phyloP scores from a whole-genome alignment of 2,888 invertebrate species.

The Panopea generosa region DNA sequence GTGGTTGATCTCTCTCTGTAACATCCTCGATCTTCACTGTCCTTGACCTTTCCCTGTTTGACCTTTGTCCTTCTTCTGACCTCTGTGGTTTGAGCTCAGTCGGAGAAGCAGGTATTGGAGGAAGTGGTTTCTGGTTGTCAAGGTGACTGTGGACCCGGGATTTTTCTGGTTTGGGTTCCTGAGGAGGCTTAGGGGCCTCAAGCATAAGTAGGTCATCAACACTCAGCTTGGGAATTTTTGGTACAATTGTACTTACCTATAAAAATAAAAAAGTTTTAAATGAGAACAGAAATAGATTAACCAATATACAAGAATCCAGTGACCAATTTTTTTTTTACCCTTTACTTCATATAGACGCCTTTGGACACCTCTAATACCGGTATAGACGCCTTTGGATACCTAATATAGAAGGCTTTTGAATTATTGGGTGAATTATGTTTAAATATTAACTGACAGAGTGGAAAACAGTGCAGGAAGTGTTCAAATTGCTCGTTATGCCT shows the following conservation, averaged over 20 bases:
- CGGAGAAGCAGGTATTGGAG: conserved; percentile 61
- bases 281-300: background rate
- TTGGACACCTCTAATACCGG: too few species aligned
- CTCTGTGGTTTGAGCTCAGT: conserved; percentile 24
- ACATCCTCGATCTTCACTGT: conserved; percentile 35
- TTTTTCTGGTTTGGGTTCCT: conserved; percentile 48
- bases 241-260: conserved; percentile 77
- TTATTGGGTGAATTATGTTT: too few species aligned
- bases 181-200: conserved; percentile 62
- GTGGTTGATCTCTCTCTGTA: conserved; percentile 33
- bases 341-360: too few species aligned
- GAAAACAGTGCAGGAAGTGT: too few species aligned
- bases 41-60: conserved; percentile 19
- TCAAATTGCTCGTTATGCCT: too few species aligned
- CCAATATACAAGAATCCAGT: too few species aligned
- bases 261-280: background rate
- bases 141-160: conserved; percentile 39
- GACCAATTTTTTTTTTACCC: too few species aligned
- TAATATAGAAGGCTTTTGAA: too few species aligned
- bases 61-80: conserved; percentile 36
- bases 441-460: too few species aligned
- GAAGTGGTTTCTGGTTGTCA: conserved; percentile 58
- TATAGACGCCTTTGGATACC: too few species aligned
- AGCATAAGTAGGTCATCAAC: conserved; percentile 80
- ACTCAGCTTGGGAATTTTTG: conserved; percentile 80